Conservation (phyloP, 2,113 vertebrate species). For the Neotoma lepida region DNA sequence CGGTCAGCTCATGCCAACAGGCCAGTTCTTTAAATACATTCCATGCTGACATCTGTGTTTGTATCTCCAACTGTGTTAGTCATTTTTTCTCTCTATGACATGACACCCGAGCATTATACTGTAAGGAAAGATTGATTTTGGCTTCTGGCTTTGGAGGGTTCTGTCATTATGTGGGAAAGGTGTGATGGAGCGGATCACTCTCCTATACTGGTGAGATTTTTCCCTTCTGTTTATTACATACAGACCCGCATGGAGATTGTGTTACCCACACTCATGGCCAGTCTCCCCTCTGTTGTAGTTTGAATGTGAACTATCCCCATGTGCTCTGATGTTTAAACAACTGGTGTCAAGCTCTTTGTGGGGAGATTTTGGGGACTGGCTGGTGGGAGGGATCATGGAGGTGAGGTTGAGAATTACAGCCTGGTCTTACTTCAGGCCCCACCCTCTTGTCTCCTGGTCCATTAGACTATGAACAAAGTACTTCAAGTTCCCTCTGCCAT, state of each 20-base stretch:
- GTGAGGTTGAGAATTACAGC: neutral
- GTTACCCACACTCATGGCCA: neutral
- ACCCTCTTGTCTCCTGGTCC: neutral
- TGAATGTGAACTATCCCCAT: neutral
- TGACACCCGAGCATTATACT: neutral
- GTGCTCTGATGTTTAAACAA: neutral
- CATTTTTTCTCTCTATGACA: neutral
- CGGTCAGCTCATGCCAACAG: neutral
- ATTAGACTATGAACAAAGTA: neutral
- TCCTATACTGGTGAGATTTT: neutral
- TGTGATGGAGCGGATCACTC: neutral
- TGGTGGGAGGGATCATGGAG: no score
- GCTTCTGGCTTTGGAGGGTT: neutral
- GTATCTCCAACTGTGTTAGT: neutral
- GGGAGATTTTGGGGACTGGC: neutral
- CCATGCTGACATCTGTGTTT: neutral
- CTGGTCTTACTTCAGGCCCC: neutral
- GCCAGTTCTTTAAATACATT: neutral
- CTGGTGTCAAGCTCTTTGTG: neutral
- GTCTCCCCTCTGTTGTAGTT: neutral
- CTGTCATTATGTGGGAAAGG: neutral
- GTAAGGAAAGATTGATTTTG: neutral
- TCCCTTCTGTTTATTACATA: neutral
- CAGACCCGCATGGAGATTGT: neutral
- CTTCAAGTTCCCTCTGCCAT: neutral